Percentiles rank a stretch among this genome's conserved stretches.
Conservation (phyloP, 2,888 invertebrate species). For the Andrena flavipes region DNA sequence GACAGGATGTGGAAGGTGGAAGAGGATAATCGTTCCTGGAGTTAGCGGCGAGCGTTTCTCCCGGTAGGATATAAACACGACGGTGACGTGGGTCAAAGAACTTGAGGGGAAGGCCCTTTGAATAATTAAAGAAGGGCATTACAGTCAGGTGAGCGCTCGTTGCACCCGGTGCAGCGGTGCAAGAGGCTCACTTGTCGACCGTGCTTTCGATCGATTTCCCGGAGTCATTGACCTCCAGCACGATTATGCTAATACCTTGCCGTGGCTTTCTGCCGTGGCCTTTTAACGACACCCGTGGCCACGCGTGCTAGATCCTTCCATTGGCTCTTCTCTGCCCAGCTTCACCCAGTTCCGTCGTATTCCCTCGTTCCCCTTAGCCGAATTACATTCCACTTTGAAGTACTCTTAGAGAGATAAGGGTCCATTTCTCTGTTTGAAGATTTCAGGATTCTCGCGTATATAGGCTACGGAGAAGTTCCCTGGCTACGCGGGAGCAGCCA, state of each 20-base stretch:
- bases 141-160: conserved; percentile 47
- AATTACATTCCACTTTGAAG: no score
- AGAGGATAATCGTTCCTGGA: no score
- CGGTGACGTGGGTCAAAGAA: conserved; percentile 32
- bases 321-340: no score
- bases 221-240: conserved; percentile 72
- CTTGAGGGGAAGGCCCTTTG: conserved; percentile 23
- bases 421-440: no score
- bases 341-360: neutral
- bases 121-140: conserved; percentile 57
- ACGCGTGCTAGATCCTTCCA: neutral
- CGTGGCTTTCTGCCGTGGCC: conserved; percentile 46
- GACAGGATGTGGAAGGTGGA: no score
- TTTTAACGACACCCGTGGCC: conserved; percentile 24
- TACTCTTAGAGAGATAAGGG: no score
- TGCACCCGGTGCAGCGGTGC: conserved; percentile 46
- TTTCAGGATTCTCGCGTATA: no score
- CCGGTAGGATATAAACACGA: neutral
- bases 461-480: no score
- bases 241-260: conserved; percentile 69
- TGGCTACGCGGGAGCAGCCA: no score
- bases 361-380: no score
- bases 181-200: conserved; percentile 64
- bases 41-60: neutral
- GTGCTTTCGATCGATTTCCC: conserved; percentile 71